A percentile compares a stretch with the other conserved stretches of the same genome.
phyloP scores from a whole-genome alignment of 2,113 vertebrate genomes.

The Marmota monax region DNA sequence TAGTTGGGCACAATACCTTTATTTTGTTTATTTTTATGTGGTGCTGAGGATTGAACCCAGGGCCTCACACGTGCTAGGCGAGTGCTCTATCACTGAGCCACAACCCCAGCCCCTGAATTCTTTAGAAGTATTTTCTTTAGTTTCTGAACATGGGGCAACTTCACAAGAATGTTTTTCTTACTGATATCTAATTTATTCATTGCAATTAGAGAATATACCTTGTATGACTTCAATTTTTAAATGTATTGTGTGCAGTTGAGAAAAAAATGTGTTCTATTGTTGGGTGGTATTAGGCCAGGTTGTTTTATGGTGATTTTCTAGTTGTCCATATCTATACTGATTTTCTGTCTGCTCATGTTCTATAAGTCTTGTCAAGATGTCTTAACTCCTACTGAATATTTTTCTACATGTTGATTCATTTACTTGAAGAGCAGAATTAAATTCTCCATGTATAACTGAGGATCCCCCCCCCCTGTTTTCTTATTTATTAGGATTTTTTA shows the following conservation, averaged over 20 bases:
- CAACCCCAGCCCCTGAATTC: background rate
- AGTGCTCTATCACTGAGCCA: no score
- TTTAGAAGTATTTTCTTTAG: background rate
- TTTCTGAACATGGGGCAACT: constrained; percentile 19
- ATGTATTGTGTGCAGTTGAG: background rate
- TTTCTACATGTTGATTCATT: background rate
- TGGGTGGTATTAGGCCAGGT: background rate
- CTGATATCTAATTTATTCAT: background rate
- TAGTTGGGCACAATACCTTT: no score
- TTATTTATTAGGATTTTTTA: no score
- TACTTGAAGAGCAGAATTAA: background rate
- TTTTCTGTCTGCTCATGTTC: background rate
- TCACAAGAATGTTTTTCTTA: constrained; percentile 12
- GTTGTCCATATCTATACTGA: no score
- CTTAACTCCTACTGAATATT: background rate
- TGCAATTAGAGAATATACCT: constrained; percentile 30
- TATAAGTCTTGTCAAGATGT: background rate
- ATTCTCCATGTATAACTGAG: background rate
- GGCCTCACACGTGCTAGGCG: no score
- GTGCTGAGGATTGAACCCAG: no score
- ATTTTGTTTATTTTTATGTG: no score
- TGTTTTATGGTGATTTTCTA: background rate
- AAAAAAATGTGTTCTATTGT: background rate
- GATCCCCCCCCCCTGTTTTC: background rate
- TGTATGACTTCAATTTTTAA: constrained; percentile 8